Base-by-base conservation (phyloP, 2,888 invertebrate genomes). In the Agonopterix heracliana region DNA sequence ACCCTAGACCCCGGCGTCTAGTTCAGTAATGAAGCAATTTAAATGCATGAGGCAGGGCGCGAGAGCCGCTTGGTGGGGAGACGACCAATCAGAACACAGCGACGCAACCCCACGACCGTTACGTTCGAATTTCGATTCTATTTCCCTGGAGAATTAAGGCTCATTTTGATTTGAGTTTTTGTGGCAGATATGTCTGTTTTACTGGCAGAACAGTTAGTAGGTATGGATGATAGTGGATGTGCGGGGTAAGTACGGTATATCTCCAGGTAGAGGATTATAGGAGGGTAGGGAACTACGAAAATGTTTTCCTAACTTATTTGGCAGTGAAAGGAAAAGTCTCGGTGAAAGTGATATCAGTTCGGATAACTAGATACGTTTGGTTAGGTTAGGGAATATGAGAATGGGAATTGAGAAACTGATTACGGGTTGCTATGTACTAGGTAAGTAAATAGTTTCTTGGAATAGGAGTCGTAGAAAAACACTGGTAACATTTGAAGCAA, bases 1-100 rank as follows among this genome's bases (percentile, higher is more conserved):
- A 79, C 89, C 87, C 88, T 89, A 80, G 61, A 64, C 62, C 64
- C 68, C 72, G 74, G 68, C 78, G 84, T 86, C 86, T 86, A 84
- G 81, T 79, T 81, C 84, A 71, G 81, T 89, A 89, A 89, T 89
- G 89, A 89, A 89, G 89, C 89, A 89, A 89, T 89, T 89, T 89
- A 89, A 89, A 89, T 89, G 89, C 89, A 89, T 89, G 89, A 89
- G 87, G 87, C 84, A 88, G 88, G 88, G 87, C 86, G 83, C 81
- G 86, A 82, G 82, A 75, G 77, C 65, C 72, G 71, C 66, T 71
- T 81, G 86, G 86, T 77, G 87, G 87, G 88, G 86, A 77, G 71
- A 76, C 54, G 54, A 51, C 60, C 53, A 55, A 57, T 57, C 59
- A 58, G 52, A 57, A 54, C 56, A 53, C 60, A 77, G 65, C 36